Conservation (phyloP, 2,113 vertebrate species). For the Archocentrus centrarchus region DNA sequence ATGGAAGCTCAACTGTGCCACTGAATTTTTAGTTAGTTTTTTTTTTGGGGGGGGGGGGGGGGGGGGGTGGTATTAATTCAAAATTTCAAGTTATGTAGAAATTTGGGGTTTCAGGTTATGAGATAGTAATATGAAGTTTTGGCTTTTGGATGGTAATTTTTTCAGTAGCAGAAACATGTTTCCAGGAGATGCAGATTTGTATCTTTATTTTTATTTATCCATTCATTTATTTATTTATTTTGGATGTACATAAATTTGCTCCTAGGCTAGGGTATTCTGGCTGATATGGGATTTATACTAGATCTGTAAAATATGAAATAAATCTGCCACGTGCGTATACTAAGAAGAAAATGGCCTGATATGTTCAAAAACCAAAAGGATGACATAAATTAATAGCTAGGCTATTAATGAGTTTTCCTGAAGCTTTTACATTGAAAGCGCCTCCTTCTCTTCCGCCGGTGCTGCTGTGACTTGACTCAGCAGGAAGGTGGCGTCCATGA, state of each 20-base stretch:
- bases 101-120: too few relatives aligned
- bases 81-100: too few relatives aligned
- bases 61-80: too few relatives aligned
- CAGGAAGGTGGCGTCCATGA: conserved; percentile 57
- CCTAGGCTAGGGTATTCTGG: neutral
- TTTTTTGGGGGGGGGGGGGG: too few relatives aligned
- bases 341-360: neutral
- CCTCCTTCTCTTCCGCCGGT: neutral
- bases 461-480: conserved; percentile 15
- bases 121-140: too few relatives aligned
- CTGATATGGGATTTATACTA: neutral
- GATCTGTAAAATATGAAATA: neutral
- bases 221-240: too few relatives aligned
- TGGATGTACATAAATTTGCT: neutral
- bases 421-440: conserved; percentile 51
- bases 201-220: too few relatives aligned
- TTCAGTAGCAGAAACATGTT: fast-evolving
- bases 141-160: too few relatives aligned
- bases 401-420: neutral
- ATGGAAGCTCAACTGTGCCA: too few relatives aligned
- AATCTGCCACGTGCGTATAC: neutral
- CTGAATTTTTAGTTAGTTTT: too few relatives aligned
- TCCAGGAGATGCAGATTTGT: fast-evolving
- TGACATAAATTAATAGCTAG: too few relatives aligned
- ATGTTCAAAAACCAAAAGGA: neutral